Evolutionary conservation across 2,797 vertebrate genomes (phyloP), one percentile per base, ranked within the genome.

Genomic region (Synanceia verrucosa): DNA sequence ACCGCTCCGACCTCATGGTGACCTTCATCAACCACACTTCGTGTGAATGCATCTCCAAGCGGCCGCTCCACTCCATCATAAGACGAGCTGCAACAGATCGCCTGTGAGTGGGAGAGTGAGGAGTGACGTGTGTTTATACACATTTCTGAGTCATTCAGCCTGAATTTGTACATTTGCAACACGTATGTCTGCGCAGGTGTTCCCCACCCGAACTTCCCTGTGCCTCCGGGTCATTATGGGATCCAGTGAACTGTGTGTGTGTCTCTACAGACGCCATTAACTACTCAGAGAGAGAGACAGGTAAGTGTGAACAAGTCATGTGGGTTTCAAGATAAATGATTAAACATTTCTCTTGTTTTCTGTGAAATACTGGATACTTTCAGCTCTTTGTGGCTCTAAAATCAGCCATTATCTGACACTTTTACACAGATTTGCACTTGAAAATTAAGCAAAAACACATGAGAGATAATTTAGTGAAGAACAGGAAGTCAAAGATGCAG

Each of bases 1-100:
- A 91, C 1, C 79, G 72, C 28, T 47, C 90, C 0, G 71, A 86
- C 0, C 70, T 90, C 84, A 93, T 88, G 91, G 89, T 90, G 5
- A 84, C 89, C 48, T 93, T 94, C 21, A 78, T 94, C 75, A 94
- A 94, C 85, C 93, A 94, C 84, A 94, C 93, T 1, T 80, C 90
- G 4, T 94, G 93, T 13, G 88, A 90, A 1, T 94, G 93, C 69
- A 70, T 91, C 50, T 50, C 78, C 21, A 93, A 92, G 73, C 84
- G 88, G 61, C 91, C 92, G 1, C 91, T 89, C 4, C 93, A 92
- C 80, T 86, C 91, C 69, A 89, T 94, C 87, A 94, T 94, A 41
- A 82, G 93, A 47, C 88, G 93, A 53, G 89, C 90, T 0, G 79
- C 84, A 1, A 57, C 80, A 24, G 86, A 86, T 78, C 90, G 86